Percentiles rank a stretch among this genome's conserved stretches.
Evolutionary conservation across 2,113 vertebrate species (phyloP).

Genomic region (Raja brachyura): DNA sequence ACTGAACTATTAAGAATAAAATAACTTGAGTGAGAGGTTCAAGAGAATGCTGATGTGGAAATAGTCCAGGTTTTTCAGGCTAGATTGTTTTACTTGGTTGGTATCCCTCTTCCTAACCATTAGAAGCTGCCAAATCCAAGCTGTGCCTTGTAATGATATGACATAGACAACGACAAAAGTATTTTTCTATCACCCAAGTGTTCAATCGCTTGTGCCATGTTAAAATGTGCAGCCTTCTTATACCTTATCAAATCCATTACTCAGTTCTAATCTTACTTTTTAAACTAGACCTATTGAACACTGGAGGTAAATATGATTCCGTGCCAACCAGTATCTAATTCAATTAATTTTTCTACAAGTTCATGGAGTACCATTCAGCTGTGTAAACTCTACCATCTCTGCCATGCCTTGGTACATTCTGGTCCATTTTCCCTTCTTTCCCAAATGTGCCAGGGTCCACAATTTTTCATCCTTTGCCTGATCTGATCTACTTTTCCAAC

Average conservation of each 20-base stretch:
- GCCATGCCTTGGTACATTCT: too few species aligned
- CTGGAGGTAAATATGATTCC: not conserved
- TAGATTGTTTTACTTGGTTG: not conserved
- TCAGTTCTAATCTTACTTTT: not conserved
- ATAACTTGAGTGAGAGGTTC: not conserved
- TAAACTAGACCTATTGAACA: not conserved
- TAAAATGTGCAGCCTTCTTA: slow-evolving; percentile 5
- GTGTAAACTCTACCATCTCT: not conserved
- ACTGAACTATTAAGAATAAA: not conserved
- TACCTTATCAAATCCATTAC: not conserved
- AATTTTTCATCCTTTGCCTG: too few species aligned
- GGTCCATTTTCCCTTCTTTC: too few species aligned
- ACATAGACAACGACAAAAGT: not conserved
- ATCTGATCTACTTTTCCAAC: too few species aligned
- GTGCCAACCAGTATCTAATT: not conserved
- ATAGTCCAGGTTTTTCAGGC: not conserved
- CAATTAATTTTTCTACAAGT: not conserved
- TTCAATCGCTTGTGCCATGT: not conserved
- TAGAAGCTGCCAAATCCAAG: not conserved
- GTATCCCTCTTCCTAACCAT: not conserved
- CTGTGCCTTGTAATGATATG: not conserved
- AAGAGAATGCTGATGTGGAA: not conserved
- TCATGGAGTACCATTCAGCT: not conserved
- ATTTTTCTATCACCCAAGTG: not conserved
- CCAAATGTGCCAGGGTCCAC: too few species aligned